Percentiles rank a stretch among this genome's conserved stretches.
phyloP scores from a whole-genome alignment of 2,113 vertebrate species.

The Verasper variegatus region DNA sequence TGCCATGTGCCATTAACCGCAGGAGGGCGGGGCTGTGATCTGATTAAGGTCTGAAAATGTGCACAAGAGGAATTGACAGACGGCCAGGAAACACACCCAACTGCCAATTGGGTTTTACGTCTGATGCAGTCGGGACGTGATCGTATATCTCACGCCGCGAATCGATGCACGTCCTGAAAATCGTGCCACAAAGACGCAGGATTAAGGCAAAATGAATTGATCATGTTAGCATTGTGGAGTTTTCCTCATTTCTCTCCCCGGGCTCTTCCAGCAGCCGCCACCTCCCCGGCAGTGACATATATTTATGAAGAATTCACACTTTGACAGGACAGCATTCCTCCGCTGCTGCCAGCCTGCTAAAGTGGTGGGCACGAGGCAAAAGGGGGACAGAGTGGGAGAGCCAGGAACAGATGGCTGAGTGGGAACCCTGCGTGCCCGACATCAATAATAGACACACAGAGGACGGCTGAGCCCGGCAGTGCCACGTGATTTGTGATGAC shows the following conservation, averaged over 20 bases:
- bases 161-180: slow-evolving; percentile 39
- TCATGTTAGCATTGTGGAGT: background rate
- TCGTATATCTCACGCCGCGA: slow-evolving; percentile 29
- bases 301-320: slow-evolving; percentile 65
- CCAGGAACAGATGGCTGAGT: slow-evolving; percentile 73
- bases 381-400: slow-evolving; percentile 54
- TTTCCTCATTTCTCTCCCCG: slow-evolving; percentile 14
- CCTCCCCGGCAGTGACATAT: slow-evolving; percentile 42
- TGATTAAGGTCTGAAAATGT: slow-evolving; percentile 54
- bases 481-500: too few species aligned
- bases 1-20: slow-evolving; percentile 45
- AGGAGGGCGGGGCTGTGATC: slow-evolving; percentile 40
- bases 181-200: slow-evolving; percentile 26
- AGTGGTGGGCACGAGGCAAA: slow-evolving; percentile 29
- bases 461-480: slow-evolving; percentile 9
- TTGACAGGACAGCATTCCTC: slow-evolving; percentile 48
- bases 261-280: slow-evolving; percentile 12
- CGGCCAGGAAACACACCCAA: slow-evolving; percentile 33
- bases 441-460: slow-evolving; percentile 76
- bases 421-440: slow-evolving; percentile 62
- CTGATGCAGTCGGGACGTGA: slow-evolving; percentile 14
- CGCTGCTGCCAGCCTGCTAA: slow-evolving; percentile 46
- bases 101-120: slow-evolving; percentile 42
- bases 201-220: slow-evolving; percentile 35
- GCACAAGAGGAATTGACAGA: slow-evolving; percentile 37